Evolutionary conservation across 2,797 vertebrate genomes (phyloP).

Genomic region (Phataginus tricuspis): DNA sequence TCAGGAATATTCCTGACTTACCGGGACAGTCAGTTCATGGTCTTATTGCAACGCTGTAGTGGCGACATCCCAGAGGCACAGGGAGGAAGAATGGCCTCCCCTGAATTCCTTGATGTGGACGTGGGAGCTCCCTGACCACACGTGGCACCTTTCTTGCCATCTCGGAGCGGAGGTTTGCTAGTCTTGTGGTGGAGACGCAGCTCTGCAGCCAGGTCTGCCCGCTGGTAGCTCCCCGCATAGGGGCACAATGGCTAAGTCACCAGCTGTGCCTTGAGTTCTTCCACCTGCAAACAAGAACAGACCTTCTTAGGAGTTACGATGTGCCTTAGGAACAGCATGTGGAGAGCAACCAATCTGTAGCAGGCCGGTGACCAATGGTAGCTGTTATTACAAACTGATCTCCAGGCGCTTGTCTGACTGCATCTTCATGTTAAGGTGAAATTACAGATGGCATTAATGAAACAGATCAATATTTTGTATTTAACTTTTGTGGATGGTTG

Average conservation of each 20-base stretch:
- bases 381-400: background rate
- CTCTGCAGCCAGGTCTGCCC: background rate
- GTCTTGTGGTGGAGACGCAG: too few relatives aligned
- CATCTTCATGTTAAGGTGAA: background rate
- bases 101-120: too few relatives aligned
- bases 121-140: background rate
- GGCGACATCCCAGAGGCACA: background rate
- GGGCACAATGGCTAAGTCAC: background rate
- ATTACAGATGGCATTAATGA: background rate
- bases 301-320: background rate
- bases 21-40: background rate
- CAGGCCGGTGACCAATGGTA: background rate
- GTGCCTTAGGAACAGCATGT: background rate
- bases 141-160: too few relatives aligned
- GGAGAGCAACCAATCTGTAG: background rate
- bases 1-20: background rate
- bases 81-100: background rate
- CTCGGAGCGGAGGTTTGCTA: too few relatives aligned
- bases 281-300: background rate
- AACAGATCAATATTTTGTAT: background rate
- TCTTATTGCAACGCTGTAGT: background rate
- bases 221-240: background rate
- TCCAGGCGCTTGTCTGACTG: background rate
- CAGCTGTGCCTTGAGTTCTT: background rate
- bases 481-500: background rate